Evolutionary conservation across 1,140 invertebrate species (phyloP).

Genomic region (Leucophenga varia): DNA sequence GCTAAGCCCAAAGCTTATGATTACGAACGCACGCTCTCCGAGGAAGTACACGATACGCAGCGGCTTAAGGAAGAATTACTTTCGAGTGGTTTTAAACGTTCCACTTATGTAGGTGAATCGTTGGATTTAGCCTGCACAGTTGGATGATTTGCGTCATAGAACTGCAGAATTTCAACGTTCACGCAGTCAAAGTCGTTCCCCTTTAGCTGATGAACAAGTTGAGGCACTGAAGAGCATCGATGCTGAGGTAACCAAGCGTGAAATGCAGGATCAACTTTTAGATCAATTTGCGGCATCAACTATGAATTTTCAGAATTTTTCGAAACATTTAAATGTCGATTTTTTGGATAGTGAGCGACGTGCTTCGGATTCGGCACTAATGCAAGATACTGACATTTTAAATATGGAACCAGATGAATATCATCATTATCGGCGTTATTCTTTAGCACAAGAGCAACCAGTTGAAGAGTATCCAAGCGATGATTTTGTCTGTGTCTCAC

Average conservation of each 20-base stretch:
- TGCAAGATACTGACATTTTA: conserved; percentile 24
- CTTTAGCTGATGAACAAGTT: conserved; percentile 19
- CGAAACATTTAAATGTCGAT: conserved; percentile 37
- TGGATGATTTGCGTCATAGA: conserved; percentile 38
- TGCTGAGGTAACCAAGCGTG: conserved; percentile 27
- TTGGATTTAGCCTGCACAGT: conserved; percentile 22
- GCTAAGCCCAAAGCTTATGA: conserved; percentile 40
- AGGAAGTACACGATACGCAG: conserved; percentile 21
- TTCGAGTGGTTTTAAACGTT: conserved; percentile 14
- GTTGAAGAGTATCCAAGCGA: conserved; percentile 49
- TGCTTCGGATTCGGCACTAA: conserved; percentile 44
- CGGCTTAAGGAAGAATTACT: conserved; percentile 19
- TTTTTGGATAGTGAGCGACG: conserved; percentile 45
- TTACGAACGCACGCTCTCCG: conserved; percentile 17
- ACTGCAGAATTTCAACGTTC: conserved; percentile 45
- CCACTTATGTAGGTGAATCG: conserved; percentile 22
- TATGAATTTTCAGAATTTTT: conserved; percentile 42
- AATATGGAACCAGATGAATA: conserved; percentile 48
- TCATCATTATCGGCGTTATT: conserved; percentile 48
- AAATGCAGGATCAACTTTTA: conserved; percentile 37
- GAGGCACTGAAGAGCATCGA: conserved; percentile 29
- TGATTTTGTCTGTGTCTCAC: conserved; percentile 44
- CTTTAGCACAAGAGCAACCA: conserved; percentile 43
- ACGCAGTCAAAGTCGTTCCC: conserved; percentile 43
- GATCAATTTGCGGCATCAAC: conserved; percentile 36